Evolutionary conservation across 2,113 vertebrate genomes (phyloP).

Genomic region (Pygoscelis adeliae): DNA sequence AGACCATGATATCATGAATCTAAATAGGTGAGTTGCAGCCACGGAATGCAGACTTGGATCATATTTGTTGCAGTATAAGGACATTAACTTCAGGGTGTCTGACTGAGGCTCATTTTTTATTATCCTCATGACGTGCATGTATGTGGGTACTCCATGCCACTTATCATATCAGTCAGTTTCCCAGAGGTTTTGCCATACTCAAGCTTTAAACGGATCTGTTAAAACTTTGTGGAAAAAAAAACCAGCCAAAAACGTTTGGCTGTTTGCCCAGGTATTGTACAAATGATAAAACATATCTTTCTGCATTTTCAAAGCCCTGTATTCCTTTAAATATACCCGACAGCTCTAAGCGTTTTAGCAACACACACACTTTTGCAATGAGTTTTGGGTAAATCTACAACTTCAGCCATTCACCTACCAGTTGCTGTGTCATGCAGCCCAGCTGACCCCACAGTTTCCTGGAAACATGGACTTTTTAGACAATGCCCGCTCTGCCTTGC

Average conservation of each 20-base stretch:
- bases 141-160: not conserved
- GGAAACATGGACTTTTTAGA: not conserved
- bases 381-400: not conserved
- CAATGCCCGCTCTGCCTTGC: not conserved
- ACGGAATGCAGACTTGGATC: not conserved
- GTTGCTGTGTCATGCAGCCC: not conserved
- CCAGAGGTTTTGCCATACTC: not conserved
- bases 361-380: not conserved
- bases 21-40: not conserved
- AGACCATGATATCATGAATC: fast-evolving
- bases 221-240: not conserved
- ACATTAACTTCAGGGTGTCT: not conserved
- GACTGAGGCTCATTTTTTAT: not conserved
- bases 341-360: not conserved
- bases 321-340: not conserved
- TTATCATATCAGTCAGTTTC: not conserved
- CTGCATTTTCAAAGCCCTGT: not conserved
- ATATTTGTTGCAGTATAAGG: not conserved
- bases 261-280: not conserved
- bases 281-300: not conserved
- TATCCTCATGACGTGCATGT: not conserved
- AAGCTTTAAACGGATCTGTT: not conserved
- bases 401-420: not conserved
- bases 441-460: not conserved
- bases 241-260: not conserved